Percentiles rank a stretch among this genome's conserved stretches.
Evolutionary conservation across 2,888 invertebrate genomes (phyloP).

Genomic region (Drosophila fungiperda): DNA sequence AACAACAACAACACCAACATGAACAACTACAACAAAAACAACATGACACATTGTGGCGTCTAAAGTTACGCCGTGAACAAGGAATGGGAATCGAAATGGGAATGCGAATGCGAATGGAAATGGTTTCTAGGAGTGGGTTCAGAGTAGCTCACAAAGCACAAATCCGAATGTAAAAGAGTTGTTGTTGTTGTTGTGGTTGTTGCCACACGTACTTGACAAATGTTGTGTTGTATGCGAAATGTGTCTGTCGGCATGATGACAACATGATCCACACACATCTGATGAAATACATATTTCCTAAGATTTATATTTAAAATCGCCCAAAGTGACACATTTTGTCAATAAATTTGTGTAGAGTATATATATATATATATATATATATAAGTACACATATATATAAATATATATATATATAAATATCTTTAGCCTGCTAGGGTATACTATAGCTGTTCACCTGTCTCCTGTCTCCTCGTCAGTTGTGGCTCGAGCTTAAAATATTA

Average conservation of each 20-base stretch:
- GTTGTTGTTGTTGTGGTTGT: conserved; percentile 3
- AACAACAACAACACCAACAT: conserved; percentile 5
- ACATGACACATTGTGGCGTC: conserved; percentile 43
- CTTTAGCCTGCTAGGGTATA: background rate
- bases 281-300: background rate
- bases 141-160: conserved; percentile 3
- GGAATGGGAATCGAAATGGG: conserved; percentile 7
- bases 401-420: too few relatives aligned
- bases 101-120: conserved; percentile 30
- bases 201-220: conserved; percentile 47
- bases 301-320: background rate
- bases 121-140: conserved; percentile 4
- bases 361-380: too few relatives aligned
- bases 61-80: conserved; percentile 42
- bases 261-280: conserved; percentile 16
- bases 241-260: conserved; percentile 19
- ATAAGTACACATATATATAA: too few relatives aligned
- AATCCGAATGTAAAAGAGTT: background rate
- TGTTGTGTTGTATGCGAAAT: conserved; percentile 27
- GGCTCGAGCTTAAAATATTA: background rate
- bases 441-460: background rate
- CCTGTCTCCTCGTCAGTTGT: background rate
- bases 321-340: background rate
- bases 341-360: too few relatives aligned
- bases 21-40: conserved; percentile 8